A percentile compares a stretch with the other conserved stretches of the same genome.
Evolutionary conservation across 1,140 invertebrate genomes (phyloP).

Genomic region (Zophobas morio): DNA sequence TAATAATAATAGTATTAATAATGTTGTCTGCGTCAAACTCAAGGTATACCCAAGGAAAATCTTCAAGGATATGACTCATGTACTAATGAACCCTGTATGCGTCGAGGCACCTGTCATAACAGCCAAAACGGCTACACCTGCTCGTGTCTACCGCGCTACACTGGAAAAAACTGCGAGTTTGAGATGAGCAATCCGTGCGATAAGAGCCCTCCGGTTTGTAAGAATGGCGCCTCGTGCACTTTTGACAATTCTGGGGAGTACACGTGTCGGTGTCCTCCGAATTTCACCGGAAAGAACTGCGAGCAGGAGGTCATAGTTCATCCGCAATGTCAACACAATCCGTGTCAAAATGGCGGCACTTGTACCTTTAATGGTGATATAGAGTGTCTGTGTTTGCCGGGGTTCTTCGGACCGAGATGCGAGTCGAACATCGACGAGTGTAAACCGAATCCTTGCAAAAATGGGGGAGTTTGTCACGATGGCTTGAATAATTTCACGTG

Average conservation of each 20-base stretch:
- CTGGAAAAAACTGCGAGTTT: conserved; percentile 87
- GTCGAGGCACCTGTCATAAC: conserved; percentile 83
- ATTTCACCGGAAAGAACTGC: conserved; percentile 81
- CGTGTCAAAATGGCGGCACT: conserved; percentile 81
- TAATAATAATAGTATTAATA: too few species aligned
- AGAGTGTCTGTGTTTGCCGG: conserved; percentile 74
- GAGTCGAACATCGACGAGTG: conserved; percentile 82
- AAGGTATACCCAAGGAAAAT: conserved; percentile 61
- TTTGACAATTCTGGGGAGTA: conserved; percentile 84
- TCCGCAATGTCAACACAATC: conserved; percentile 79
- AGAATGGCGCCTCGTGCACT: conserved; percentile 81
- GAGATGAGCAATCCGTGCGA: conserved; percentile 82
- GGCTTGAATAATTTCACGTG: conserved; percentile 85
- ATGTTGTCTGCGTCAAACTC: not conserved
- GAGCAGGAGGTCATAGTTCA: conserved; percentile 81
- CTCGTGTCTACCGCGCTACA: conserved; percentile 83
- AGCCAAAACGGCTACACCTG: conserved; percentile 83
- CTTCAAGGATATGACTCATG: conserved; percentile 77
- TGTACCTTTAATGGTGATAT: conserved; percentile 75
- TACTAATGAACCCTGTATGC: conserved; percentile 84
- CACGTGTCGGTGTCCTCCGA: conserved; percentile 80
- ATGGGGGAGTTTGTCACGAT: conserved; percentile 88
- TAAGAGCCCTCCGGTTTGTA: conserved; percentile 70
- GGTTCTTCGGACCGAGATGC: conserved; percentile 77
- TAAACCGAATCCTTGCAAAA: conserved; percentile 81